A percentile compares a stretch with the other conserved stretches of the same genome.
Evolutionary conservation across 2,797 vertebrate species (phyloP).

Genomic region (Chiroxiphia lanceolata): DNA sequence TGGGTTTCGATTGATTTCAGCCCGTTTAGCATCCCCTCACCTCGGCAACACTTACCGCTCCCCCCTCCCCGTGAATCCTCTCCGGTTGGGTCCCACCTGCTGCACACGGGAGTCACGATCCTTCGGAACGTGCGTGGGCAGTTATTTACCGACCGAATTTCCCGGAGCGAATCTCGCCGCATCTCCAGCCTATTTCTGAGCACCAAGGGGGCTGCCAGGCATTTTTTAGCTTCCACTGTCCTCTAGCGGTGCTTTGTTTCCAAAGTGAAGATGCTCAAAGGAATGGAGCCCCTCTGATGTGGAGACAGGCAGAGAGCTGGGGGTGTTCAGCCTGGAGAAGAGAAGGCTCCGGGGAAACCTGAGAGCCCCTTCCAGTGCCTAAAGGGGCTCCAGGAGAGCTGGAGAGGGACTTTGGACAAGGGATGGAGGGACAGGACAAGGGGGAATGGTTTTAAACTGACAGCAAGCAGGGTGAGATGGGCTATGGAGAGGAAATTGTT

Average conservation of each 20-base stretch:
- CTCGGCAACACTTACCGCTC: accelerated
- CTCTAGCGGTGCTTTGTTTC: neutral
- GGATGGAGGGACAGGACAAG: neutral
- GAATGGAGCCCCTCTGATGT: neutral
- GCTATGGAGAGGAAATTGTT: neutral
- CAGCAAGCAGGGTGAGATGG: too few species aligned
- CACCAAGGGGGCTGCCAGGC: neutral
- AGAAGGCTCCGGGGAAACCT: neutral
- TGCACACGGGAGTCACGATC: neutral
- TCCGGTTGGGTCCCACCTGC: neutral
- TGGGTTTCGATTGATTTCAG: neutral
- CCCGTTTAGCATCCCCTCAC: neutral
- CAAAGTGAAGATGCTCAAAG: neutral
- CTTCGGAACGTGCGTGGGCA: neutral
- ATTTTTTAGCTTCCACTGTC: slow-evolving; percentile 17
- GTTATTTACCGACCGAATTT: neutral
- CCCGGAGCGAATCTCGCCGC: neutral
- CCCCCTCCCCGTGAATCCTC: neutral
- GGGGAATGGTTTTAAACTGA: neutral
- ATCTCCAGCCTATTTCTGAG: neutral
- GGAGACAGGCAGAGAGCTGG: neutral
- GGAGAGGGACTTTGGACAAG: neutral
- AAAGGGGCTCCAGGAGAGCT: neutral
- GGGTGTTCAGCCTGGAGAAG: neutral
- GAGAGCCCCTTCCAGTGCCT: neutral